Evolutionary conservation across 2,888 invertebrate species (phyloP).

Genomic region (Dryocosmus kuriphilus): DNA sequence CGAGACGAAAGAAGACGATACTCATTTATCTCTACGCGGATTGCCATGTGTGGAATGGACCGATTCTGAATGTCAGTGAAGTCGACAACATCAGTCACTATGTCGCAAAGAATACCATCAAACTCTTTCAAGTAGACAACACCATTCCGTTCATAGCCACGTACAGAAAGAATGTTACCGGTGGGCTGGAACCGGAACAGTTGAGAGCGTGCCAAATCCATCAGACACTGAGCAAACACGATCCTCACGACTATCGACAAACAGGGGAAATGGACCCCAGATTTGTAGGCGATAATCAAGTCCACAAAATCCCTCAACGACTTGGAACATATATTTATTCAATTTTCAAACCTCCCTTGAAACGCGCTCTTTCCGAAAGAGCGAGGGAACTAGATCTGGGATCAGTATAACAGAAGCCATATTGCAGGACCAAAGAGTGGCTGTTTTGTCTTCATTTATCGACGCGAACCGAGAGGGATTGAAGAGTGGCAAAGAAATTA

Average conservation of each 20-base stretch:
- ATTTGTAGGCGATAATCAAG: constrained; percentile 82
- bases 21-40: constrained; percentile 8
- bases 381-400: constrained; percentile 89
- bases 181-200: constrained; percentile 86
- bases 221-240: constrained; percentile 85
- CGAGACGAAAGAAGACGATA: not conserved
- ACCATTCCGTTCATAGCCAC: constrained; percentile 94
- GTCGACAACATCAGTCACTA: constrained; percentile 33
- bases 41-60: constrained; percentile 52
- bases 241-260: constrained; percentile 84
- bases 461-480: constrained; percentile 79
- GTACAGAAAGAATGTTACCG: constrained; percentile 88
- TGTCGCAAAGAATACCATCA: constrained; percentile 42
- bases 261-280: constrained; percentile 83
- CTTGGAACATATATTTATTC: constrained; percentile 90
- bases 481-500: constrained; percentile 79
- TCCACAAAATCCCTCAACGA: constrained; percentile 86
- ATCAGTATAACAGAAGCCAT: constrained; percentile 81
- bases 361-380: constrained; percentile 87
- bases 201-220: constrained; percentile 85
- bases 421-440: constrained; percentile 79
- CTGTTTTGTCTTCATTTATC: constrained; percentile 70
- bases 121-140: constrained; percentile 50
- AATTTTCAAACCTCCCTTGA: constrained; percentile 87
- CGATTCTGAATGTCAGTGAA: constrained; percentile 47